Evolutionary conservation across 2,797 vertebrate species (phyloP), one percentile per base, ranked within the genome.

Genomic region (Apogon hyalosoma): DNA sequence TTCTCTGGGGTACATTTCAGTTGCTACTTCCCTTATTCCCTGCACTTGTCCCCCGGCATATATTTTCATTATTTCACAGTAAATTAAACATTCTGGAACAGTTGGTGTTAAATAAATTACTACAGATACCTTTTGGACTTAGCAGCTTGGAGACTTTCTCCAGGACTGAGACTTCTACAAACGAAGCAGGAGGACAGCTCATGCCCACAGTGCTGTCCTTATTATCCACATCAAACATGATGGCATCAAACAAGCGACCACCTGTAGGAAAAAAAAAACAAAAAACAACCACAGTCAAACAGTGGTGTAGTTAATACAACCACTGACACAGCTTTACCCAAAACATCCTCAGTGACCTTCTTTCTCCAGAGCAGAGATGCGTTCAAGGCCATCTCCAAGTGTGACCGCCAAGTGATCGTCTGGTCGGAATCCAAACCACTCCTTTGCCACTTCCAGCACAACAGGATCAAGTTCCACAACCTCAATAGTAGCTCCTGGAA

Each of bases 221-320:
- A 63, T 95, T 98, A 88, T 99, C 97, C 11, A 98, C 96, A 21
- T 99, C 98, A 2, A 99, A 98, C 93, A 99, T 98, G 76, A 99
- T 50, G 51, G 89, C 92, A 1, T 98, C 94, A 6, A 95, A 98
- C 48, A 61, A 87, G 72, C 65, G 74, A 12, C 81, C 87, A 1
- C 87, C 97, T 98, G 66, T 12, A 72, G 24, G 47, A 11, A 50
- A 62, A 28, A 28, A 24, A n/a, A n/a, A n/a, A n/a, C n/a, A 11
- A 50, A 62, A 13, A 10, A 50, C 0, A 43, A 1, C 21, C 11
- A 49, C 2, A 15, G 45, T 73, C 8, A 84, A 18, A 41, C 47
- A 1, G 49, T 57, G 6, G 6, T 56, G 6, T 6, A 43, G 4
- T 36, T 33, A 4, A 9, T 7, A 43, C 6, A 24, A 11, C 21